A percentile compares a stretch with the other conserved stretches of the same genome.
These are phyloP conservation scores for Aleadryas rufinucha DNA, from an alignment of 2,113 vertebrate genomes.

Conservation along the genomic window DNA sequence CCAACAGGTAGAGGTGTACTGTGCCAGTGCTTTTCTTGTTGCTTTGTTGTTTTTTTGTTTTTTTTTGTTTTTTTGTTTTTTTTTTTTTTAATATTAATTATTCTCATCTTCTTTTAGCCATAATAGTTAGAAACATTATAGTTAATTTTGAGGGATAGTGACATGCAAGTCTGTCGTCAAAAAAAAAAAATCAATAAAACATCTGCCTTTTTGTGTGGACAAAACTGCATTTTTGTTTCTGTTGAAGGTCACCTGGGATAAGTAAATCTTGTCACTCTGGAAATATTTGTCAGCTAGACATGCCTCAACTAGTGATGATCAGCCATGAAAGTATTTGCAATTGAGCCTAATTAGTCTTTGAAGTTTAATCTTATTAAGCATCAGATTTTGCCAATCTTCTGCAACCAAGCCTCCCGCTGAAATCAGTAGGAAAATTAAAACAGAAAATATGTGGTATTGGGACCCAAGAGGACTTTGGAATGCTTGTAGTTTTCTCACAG, in stretches of 20 bases:
- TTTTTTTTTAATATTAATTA: neutral
- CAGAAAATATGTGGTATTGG: neutral
- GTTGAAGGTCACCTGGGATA: neutral
- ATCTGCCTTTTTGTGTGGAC: neutral
- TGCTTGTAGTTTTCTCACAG: neutral
- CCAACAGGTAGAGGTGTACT: neutral
- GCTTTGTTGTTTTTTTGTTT: rapidly evolving
- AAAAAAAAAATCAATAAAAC: neutral
- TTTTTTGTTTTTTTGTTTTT: neutral
- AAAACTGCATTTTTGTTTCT: neutral
- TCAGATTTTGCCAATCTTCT: neutral
- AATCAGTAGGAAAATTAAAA: neutral
- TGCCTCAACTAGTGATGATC: neutral
- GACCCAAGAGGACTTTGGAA: neutral
- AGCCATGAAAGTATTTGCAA: neutral
- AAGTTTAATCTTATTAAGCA: neutral
- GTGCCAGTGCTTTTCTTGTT: neutral
- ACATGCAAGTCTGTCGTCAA: neutral
- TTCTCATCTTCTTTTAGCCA: neutral
- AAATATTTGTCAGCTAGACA: neutral
- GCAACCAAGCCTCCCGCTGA: neutral
- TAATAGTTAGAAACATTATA: neutral
- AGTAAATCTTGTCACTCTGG: neutral
- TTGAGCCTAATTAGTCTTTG: slow-evolving; percentile 1
- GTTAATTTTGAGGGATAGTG: rapidly evolving